Conservation (phyloP, 2,113 vertebrate species). For the Pachyramphus minor region DNA sequence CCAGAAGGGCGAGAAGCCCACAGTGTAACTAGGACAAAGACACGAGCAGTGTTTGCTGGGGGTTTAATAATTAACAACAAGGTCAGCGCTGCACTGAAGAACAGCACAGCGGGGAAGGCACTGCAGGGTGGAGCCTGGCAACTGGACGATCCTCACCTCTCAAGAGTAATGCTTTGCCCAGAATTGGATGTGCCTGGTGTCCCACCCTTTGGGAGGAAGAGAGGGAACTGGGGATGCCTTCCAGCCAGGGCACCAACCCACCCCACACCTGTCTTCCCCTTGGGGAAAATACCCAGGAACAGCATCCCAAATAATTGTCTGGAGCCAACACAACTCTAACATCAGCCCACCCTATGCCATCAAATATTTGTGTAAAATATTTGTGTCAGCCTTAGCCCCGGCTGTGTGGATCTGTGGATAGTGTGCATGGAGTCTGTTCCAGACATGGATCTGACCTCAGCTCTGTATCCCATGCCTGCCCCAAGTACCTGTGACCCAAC, state of each 20-base stretch:
- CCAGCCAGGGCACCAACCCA: neutral
- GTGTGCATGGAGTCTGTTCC: accelerated
- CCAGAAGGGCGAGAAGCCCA: neutral
- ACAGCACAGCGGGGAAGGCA: neutral
- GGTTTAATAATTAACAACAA: slow-evolving; percentile 66
- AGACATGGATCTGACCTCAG: accelerated
- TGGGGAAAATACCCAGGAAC: neutral
- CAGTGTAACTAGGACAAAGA: slow-evolving; percentile 26
- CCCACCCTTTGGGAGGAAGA: neutral
- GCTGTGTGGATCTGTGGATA: neutral
- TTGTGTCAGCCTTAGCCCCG: neutral
- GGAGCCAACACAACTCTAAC: neutral
- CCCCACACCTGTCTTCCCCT: neutral
- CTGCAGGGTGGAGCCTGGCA: neutral
- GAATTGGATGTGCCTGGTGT: accelerated
- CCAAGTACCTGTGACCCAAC: neutral
- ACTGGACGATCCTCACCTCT: neutral
- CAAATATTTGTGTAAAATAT: neutral
- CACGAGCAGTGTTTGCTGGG: slow-evolving; percentile 11
- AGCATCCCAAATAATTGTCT: neutral
- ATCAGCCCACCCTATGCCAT: neutral
- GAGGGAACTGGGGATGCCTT: neutral
- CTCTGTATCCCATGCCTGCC: neutral
- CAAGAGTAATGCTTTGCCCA: neutral
- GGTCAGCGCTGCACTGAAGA: neutral